A percentile compares a stretch with the other conserved stretches of the same genome.
Conservation (phyloP, 2,888 invertebrate species). For the Lucinisca nassula region DNA sequence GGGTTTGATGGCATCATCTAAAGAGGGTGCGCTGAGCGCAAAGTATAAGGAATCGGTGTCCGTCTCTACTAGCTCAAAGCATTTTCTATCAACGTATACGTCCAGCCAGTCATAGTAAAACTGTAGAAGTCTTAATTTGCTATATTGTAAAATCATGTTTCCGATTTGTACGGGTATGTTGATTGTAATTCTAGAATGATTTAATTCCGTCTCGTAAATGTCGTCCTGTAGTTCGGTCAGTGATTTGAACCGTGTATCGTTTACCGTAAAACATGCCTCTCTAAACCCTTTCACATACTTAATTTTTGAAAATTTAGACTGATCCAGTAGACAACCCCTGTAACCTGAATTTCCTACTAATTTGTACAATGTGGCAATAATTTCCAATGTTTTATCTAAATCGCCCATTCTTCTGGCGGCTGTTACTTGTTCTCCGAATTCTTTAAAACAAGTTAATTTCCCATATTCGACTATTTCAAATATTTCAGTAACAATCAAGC, state of each 20-base stretch:
- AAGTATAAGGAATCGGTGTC: slow-evolving; percentile 63
- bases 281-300: slow-evolving; percentile 8
- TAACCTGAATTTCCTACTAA: slow-evolving; percentile 14
- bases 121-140: slow-evolving; percentile 64
- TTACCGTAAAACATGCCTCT: slow-evolving; percentile 4
- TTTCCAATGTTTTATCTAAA: not conserved
- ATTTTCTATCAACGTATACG: slow-evolving; percentile 36
- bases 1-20: slow-evolving; percentile 20
- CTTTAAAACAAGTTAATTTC: not conserved
- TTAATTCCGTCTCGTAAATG: slow-evolving; percentile 24
- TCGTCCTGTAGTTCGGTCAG: not conserved
- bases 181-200: slow-evolving; percentile 42
- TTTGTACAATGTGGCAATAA: not conserved
- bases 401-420: slow-evolving; percentile 19
- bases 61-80: slow-evolving; percentile 57
- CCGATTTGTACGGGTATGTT: slow-evolving; percentile 62
- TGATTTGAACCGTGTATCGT: slow-evolving; percentile 17
- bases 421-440: slow-evolving; percentile 18
- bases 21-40: not conserved
- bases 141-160: slow-evolving; percentile 69
- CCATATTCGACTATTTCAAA: slow-evolving; percentile 18
- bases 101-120: slow-evolving; percentile 65
- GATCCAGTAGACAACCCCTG: not conserved
- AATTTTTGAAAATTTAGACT: not conserved
- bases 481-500: slow-evolving; percentile 18